Conservation (phyloP, 1,140 invertebrate species). For the Oppia nitens region DNA sequence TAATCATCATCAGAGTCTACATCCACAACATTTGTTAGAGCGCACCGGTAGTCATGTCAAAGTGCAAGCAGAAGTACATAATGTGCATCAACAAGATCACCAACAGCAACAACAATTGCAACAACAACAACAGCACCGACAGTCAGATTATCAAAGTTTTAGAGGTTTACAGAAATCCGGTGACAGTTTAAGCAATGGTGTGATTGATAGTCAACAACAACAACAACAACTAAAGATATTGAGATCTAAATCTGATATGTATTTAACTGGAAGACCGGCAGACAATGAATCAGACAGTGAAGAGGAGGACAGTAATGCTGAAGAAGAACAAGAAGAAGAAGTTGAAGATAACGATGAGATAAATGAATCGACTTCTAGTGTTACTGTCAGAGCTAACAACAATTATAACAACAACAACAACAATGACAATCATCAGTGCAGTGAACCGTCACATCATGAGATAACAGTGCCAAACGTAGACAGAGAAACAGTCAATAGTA, state of each 20-base stretch:
- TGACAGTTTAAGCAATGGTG: not conserved
- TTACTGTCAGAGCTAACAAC: not conserved
- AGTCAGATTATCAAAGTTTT: no score
- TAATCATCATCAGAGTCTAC: not conserved
- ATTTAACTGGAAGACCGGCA: not conserved
- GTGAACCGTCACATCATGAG: no score
- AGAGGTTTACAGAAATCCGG: not conserved
- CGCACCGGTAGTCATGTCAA: not conserved
- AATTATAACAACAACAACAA: not conserved
- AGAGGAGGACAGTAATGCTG: not conserved
- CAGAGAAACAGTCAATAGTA: no score
- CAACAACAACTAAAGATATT: not conserved
- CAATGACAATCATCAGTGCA: not conserved
- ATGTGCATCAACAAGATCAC: not conserved
- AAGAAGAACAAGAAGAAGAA: no score
- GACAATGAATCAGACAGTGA: not conserved
- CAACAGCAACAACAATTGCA: not conserved
- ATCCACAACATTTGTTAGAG: not conserved
- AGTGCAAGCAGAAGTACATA: not conserved
- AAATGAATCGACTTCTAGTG: not conserved
- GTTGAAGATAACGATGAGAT: not conserved
- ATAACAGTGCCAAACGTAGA: no score
- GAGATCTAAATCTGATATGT: conserved; percentile 4
- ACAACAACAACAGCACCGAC: no score
- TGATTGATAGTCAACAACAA: not conserved